These are phyloP conservation scores for Enteromius paludinosus DNA, from an alignment of 2,797 vertebrate species.

Conservation along the genomic window DNA sequence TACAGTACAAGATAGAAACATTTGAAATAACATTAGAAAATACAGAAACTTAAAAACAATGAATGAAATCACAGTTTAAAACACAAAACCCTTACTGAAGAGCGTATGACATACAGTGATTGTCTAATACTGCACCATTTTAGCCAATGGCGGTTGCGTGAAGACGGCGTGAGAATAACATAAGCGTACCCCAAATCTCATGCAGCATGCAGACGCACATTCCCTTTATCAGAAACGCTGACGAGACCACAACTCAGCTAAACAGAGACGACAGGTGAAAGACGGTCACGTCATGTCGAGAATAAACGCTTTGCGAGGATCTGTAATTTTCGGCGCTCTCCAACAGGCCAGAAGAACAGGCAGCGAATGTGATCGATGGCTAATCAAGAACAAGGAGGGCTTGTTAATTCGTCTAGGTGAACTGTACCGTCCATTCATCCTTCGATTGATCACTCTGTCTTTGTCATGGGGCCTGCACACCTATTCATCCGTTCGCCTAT, in stretches of 20 bases:
- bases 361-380: constrained; percentile 4
- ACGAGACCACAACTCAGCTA: constrained; percentile 29
- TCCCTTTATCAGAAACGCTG: constrained; percentile 52
- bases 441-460: neutral
- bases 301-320: neutral
- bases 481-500: constrained; percentile 13
- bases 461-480: neutral
- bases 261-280: constrained; percentile 2
- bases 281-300: constrained; percentile 26
- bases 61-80: constrained; percentile 60
- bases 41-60: constrained; percentile 39
- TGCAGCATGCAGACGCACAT: constrained; percentile 70
- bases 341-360: constrained; percentile 13
- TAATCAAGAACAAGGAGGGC: constrained; percentile 18
- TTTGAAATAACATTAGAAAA: neutral
- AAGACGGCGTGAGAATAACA: constrained; percentile 30
- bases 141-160: constrained; percentile 25
- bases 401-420: constrained; percentile 23
- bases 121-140: constrained; percentile 66
- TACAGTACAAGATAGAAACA: constrained; percentile 33
- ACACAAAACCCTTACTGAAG: constrained; percentile 15
- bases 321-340: neutral
- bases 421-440: neutral
- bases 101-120: constrained; percentile 59
- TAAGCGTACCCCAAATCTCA: constrained; percentile 47